phyloP scores from a whole-genome alignment of 2,797 vertebrate species.

The Coilia nasus region DNA sequence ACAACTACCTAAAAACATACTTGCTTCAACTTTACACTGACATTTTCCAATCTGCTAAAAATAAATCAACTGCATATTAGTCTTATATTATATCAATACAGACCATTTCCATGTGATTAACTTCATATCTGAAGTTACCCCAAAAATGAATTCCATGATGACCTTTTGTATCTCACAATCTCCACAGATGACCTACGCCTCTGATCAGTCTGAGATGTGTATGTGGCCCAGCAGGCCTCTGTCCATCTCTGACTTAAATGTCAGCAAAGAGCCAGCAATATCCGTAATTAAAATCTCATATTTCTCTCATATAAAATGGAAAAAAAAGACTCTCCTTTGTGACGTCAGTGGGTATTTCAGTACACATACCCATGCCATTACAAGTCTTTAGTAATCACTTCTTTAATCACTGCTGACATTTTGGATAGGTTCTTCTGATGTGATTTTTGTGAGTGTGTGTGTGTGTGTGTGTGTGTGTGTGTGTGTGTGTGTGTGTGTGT shows the following conservation, averaged over 20 bases:
- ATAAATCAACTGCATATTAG: not conserved
- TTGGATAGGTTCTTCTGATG: not conserved
- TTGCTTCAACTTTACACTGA: not conserved
- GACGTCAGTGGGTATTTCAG: not conserved
- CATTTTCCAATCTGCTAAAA: not conserved
- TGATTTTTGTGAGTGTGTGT: not conserved
- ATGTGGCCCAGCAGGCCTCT: not conserved
- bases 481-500: not conserved
- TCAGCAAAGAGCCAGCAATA: not conserved
- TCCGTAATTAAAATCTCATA: conserved; percentile 18
- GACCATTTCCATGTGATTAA: not conserved
- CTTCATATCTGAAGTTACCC: not conserved
- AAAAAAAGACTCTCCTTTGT: not conserved
- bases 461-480: not conserved
- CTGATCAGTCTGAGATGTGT: not conserved
- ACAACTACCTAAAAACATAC: not conserved
- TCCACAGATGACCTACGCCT: not conserved
- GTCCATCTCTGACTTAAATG: not conserved
- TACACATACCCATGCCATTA: not conserved
- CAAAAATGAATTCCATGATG: conserved; percentile 14
- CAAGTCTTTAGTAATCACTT: not conserved
- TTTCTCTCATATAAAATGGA: not conserved
- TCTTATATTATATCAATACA: not conserved
- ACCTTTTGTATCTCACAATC: not conserved
- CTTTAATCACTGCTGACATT: not conserved